Evolutionary conservation across 2,797 vertebrate genomes (phyloP).

Genomic region (Nothura maculosa): DNA sequence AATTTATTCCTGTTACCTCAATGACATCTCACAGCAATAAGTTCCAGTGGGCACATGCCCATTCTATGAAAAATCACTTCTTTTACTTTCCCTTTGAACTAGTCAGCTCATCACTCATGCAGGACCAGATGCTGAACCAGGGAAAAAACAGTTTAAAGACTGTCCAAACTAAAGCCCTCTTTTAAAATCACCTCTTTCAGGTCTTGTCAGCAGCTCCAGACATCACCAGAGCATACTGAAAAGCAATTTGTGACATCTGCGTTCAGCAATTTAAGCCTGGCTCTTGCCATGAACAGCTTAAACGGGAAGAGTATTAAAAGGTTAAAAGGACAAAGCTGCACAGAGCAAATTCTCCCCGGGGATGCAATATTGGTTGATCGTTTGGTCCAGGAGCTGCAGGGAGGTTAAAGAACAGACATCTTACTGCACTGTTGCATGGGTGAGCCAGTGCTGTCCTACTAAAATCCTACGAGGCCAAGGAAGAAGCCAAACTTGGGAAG

Average conservation of each 20-base stretch:
- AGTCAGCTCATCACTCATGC: constrained; percentile 24
- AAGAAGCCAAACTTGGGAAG: not conserved
- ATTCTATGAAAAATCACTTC: constrained; percentile 14
- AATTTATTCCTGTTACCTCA: not conserved
- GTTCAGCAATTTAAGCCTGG: constrained; percentile 36
- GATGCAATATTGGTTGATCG: not conserved
- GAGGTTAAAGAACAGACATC: constrained; percentile 27
- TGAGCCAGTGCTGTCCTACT: not conserved
- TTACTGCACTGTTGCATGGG: not conserved
- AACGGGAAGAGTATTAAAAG: constrained; percentile 53
- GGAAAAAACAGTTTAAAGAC: constrained; percentile 56
- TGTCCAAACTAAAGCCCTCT: constrained; percentile 27
- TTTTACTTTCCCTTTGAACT: constrained; percentile 17
- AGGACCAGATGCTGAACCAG: constrained; percentile 47
- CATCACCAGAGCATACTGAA: constrained; percentile 57
- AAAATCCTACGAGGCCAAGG: not conserved
- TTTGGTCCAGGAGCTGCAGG: not conserved
- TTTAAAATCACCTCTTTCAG: constrained; percentile 45
- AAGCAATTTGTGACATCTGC: constrained; percentile 71
- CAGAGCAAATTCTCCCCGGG: constrained; percentile 17
- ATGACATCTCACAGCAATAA: constrained; percentile 13
- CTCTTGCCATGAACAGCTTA: constrained; percentile 43
- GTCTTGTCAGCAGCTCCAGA: constrained; percentile 61
- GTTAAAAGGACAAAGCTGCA: constrained; percentile 58
- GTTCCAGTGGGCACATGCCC: not conserved